Conservation (phyloP, 2,888 invertebrate genomes). For the Drosophila pullipes region DNA sequence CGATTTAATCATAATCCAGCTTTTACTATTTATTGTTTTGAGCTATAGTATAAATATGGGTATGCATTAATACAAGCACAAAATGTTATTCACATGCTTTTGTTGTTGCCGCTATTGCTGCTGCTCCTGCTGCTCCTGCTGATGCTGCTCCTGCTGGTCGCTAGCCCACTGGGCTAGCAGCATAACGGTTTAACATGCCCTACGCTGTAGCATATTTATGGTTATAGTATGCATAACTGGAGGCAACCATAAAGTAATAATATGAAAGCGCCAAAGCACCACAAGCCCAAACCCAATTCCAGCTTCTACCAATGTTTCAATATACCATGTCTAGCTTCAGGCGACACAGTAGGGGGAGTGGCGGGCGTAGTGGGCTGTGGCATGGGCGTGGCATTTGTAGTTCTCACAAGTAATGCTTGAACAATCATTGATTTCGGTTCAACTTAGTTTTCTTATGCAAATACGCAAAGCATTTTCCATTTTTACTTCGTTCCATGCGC, state of each 20-base stretch:
- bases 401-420: constrained; percentile 66
- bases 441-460: constrained; percentile 78
- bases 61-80: constrained; percentile 79
- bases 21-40: constrained; percentile 81
- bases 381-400: constrained; percentile 66
- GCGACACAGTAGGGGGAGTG: background rate
- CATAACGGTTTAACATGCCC: constrained; percentile 41
- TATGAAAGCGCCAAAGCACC: constrained; percentile 64
- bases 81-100: constrained; percentile 68
- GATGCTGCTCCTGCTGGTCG: constrained; percentile 29
- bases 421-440: constrained; percentile 81
- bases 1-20: constrained; percentile 81
- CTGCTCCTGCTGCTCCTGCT: constrained; percentile 28
- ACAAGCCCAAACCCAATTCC: constrained; percentile 11
- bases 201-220: constrained; percentile 71
- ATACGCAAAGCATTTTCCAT: constrained; percentile 74
- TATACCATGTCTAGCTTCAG: constrained; percentile 47
- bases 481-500: constrained; percentile 48
- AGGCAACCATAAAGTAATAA: constrained; percentile 80
- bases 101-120: constrained; percentile 51
- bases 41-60: constrained; percentile 81
- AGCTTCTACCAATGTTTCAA: constrained; percentile 57
- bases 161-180: constrained; percentile 28
- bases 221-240: constrained; percentile 80
- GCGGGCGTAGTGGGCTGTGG: background rate